Base-by-base conservation (phyloP, 2,888 invertebrate genomes). In the Dusona sp. region DNA sequence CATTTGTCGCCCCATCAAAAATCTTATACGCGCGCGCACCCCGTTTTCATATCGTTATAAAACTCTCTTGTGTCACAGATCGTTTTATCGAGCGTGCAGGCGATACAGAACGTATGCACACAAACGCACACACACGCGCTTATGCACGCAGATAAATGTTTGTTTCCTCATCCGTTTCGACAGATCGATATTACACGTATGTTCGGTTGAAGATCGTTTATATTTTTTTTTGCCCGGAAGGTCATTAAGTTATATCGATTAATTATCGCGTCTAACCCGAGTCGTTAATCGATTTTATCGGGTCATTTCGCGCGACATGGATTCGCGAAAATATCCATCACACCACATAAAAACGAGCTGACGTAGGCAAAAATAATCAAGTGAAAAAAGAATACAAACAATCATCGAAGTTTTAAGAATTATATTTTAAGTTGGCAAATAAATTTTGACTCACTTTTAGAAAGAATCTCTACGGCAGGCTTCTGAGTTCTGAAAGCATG, bases 1-100 rank as follows among this genome's bases (percentile, higher is more conserved):
- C 79, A 79, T 79, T 79, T 65, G 75, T 83, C 83, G 83, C 48
- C 45, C 72, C 75, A 86, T 86, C 79, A 83, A 83, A 79, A 82
- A 86, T 83, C 79, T 51, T 38, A 42, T 75, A 65, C 79, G 68
- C 75, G 74, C 75, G 72, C 75, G 65, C 79, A 64, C 68, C 73
- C 68, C 79, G 54, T 48, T 65, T 86, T 79, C 79, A 48, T 75
- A 79, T 86, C 86, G 77, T 65, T 48, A 73, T 73, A 77, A 83
- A 80, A 36, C 70, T 73, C 64, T 65, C 73, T 38, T 73, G 67
- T 70, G 61, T 79, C 83, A 80, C 83, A 80, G 77, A 75, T 82
- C 72, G 75, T 75, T 84, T 80, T 80, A 80, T 84, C 51, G 84
- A 74, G 61, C 75, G 84, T 79, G 67, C 25, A 48, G 22, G 38